Conservation (phyloP, 1,140 invertebrate species). For the Caerostris darwini region DNA sequence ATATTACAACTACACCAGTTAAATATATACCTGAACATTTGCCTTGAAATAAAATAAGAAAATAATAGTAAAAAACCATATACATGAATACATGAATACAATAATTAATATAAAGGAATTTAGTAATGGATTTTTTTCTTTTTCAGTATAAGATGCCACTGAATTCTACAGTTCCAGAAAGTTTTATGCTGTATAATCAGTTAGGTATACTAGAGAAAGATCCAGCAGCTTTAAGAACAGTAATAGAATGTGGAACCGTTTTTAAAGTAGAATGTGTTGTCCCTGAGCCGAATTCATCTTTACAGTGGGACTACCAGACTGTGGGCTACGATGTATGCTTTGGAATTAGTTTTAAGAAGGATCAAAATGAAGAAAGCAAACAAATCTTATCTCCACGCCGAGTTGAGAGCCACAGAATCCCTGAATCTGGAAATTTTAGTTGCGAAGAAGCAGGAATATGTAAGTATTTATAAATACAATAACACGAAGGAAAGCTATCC, state of each 20-base stretch:
- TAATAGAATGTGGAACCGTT: slow-evolving; percentile 14
- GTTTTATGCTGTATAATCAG: slow-evolving; percentile 25
- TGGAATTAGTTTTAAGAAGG: slow-evolving; percentile 24
- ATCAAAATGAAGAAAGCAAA: slow-evolving; percentile 19
- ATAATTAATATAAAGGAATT: neutral
- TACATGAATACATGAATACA: neutral
- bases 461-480: too few species aligned
- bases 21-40: too few species aligned
- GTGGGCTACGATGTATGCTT: slow-evolving; percentile 48
- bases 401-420: slow-evolving; percentile 54
- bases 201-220: slow-evolving; percentile 50
- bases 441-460: slow-evolving; percentile 55
- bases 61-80: too few species aligned
- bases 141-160: slow-evolving; percentile 57
- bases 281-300: slow-evolving; percentile 38
- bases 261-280: slow-evolving; percentile 6
- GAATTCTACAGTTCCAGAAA: slow-evolving; percentile 50
- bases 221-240: neutral
- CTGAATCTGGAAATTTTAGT: slow-evolving; percentile 70
- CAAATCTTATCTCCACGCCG: slow-evolving; percentile 42
- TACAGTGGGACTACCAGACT: slow-evolving; percentile 67
- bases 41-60: too few species aligned
- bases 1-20: too few species aligned
- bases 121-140: neutral
- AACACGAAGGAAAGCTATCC: too few species aligned